Conservation (phyloP, 2,797 vertebrate species). For the Buphagus erythrorhynchus region DNA sequence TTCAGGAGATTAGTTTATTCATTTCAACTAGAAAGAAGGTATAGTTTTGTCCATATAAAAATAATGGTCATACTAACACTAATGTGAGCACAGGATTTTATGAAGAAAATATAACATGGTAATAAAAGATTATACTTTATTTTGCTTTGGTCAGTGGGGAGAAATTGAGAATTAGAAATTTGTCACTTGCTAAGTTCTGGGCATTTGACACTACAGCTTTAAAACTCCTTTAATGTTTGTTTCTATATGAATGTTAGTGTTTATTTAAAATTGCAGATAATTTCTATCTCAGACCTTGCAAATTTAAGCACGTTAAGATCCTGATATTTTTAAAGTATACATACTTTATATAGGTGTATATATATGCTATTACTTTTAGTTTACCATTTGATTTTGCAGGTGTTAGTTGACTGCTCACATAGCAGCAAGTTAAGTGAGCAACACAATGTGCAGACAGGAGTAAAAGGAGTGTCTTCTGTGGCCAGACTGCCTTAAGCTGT, state of each 20-base stretch:
- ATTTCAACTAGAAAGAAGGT: neutral
- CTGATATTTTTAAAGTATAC: neutral
- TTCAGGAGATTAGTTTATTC: neutral
- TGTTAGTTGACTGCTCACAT: neutral
- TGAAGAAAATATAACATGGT: neutral
- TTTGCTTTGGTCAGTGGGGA: neutral
- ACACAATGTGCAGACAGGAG: neutral
- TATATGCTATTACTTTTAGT: neutral
- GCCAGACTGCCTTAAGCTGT: constrained; percentile 63
- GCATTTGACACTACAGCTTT: neutral
- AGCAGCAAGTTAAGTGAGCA: neutral
- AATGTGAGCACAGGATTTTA: neutral
- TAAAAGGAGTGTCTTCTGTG: constrained; percentile 47
- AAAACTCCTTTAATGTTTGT: neutral
- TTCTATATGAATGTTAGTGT: neutral
- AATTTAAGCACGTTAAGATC: neutral
- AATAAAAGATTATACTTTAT: neutral
- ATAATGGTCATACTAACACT: neutral
- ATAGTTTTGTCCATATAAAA: neutral
- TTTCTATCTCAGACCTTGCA: neutral
- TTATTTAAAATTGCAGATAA: neutral
- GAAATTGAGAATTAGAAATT: neutral
- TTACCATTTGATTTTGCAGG: neutral
- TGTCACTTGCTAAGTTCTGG: neutral
- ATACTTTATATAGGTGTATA: neutral